Evolutionary conservation across 2,113 vertebrate species (phyloP).

Genomic region (Todiramphus chloris): DNA sequence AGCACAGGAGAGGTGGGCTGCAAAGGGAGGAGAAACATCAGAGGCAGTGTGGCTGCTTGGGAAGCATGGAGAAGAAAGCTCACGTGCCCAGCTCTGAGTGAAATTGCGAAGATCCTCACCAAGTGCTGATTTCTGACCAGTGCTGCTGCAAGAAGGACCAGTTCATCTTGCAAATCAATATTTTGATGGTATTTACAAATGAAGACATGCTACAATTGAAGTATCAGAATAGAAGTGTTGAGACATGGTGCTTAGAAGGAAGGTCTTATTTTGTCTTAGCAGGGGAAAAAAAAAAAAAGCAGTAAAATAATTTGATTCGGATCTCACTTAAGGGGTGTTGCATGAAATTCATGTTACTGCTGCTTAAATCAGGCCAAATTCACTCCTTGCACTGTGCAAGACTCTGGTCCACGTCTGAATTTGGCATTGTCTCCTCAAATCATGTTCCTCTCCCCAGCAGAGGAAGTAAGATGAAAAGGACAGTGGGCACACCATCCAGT

Average conservation of each 20-base stretch:
- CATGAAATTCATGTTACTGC: not conserved
- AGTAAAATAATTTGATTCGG: not conserved
- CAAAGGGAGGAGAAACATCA: accelerated
- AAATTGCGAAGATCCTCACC: not conserved
- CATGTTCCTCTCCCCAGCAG: not conserved
- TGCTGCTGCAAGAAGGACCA: not conserved
- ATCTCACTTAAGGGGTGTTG: not conserved
- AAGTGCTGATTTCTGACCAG: not conserved
- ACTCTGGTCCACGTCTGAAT: not conserved
- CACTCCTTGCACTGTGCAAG: not conserved
- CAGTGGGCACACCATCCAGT: not conserved
- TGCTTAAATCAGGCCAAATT: not conserved
- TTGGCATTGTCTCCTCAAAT: not conserved
- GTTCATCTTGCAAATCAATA: not conserved
- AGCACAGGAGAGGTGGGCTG: not conserved
- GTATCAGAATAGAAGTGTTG: not conserved
- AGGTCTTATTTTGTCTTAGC: not conserved
- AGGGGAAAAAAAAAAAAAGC: not conserved
- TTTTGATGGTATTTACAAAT: not conserved
- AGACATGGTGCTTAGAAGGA: not conserved
- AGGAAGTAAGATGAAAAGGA: not conserved
- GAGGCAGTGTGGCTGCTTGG: not conserved
- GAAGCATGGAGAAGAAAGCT: not conserved
- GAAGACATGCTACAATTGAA: not conserved
- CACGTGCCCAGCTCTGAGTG: not conserved